Evolutionary conservation across 2,113 vertebrate species (phyloP).

Genomic region (Corythornis madagascariensis): DNA sequence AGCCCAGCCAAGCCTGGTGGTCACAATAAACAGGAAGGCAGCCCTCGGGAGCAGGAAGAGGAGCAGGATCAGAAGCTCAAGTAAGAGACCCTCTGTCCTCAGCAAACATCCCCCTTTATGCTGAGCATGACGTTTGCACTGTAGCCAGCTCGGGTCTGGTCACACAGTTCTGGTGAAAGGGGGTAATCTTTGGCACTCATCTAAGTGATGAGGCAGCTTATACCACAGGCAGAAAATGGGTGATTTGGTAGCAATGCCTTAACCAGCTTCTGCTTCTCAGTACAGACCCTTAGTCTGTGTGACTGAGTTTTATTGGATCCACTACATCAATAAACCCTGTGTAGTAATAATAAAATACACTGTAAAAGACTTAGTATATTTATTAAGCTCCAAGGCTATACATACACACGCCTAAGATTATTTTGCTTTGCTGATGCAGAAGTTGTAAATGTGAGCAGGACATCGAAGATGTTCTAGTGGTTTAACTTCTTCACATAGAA

Average conservation of each 20-base stretch:
- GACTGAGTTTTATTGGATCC: background rate
- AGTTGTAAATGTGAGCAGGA: background rate
- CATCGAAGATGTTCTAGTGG: background rate
- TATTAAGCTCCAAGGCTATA: background rate
- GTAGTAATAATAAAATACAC: background rate
- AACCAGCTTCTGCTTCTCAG: rapidly evolving
- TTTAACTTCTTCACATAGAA: background rate
- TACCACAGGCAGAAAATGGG: background rate
- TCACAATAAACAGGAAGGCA: background rate
- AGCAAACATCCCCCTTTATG: background rate
- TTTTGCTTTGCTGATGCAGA: background rate
- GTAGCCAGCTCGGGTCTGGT: background rate
- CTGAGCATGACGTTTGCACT: no score
- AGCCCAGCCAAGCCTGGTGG: background rate
- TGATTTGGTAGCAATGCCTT: background rate
- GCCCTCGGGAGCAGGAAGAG: background rate
- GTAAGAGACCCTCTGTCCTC: background rate
- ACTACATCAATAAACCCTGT: background rate
- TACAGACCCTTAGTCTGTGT: background rate
- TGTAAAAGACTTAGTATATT: background rate
- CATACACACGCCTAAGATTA: background rate
- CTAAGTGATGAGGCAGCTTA: background rate
- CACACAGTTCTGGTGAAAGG: background rate
- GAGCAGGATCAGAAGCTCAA: background rate
- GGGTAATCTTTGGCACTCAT: background rate